Evolutionary conservation across 1,140 invertebrate genomes (phyloP).

Genomic region (Argopecten irradians): DNA sequence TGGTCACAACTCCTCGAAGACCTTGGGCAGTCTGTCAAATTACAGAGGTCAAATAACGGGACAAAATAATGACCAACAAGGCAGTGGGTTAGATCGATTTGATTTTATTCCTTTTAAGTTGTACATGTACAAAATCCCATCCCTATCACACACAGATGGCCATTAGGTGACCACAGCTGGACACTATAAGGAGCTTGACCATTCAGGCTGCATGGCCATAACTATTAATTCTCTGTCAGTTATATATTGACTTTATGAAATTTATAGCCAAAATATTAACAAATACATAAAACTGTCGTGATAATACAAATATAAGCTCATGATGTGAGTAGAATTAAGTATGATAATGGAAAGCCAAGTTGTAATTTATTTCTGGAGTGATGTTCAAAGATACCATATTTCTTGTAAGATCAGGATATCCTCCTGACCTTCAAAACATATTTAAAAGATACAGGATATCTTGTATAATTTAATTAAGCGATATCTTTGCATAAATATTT

Average conservation of each 20-base stretch:
- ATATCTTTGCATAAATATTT: too few relatives aligned
- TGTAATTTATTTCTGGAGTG: too few relatives aligned
- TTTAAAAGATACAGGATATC: too few relatives aligned
- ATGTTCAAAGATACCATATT: too few relatives aligned
- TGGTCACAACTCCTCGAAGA: too few relatives aligned
- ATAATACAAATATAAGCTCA: background rate
- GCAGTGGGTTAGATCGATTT: background rate
- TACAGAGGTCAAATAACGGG: background rate
- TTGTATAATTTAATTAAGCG: too few relatives aligned
- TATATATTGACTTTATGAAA: too few relatives aligned
- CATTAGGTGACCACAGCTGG: background rate
- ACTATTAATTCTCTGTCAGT: background rate
- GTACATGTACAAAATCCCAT: background rate
- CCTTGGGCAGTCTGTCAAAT: background rate
- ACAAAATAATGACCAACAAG: background rate
- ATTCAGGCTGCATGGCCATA: background rate
- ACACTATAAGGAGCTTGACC: background rate
- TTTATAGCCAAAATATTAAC: background rate
- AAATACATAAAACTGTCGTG: background rate
- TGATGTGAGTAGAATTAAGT: background rate
- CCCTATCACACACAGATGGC: slow-evolving; percentile 1
- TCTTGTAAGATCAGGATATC: too few relatives aligned
- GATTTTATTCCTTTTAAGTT: background rate
- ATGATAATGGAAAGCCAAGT: too few relatives aligned
- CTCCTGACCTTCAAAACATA: too few relatives aligned